Evolutionary conservation across 2,113 vertebrate genomes (phyloP).

Genomic region (Condylura cristata): DNA sequence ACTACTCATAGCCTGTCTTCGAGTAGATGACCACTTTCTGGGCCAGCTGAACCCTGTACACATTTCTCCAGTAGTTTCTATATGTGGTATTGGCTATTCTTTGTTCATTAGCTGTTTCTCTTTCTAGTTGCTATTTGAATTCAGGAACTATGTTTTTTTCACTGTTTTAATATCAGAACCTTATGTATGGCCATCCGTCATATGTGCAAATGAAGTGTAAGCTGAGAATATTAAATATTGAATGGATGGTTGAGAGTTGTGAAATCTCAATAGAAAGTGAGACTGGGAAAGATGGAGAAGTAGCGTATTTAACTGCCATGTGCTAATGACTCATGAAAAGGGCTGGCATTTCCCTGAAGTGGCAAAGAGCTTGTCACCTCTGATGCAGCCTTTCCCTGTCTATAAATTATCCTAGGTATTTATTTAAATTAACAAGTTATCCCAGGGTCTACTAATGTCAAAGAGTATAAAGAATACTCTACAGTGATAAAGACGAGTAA

Average conservation of each 20-base stretch:
- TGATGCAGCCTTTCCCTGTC: not conserved
- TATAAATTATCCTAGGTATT: not conserved
- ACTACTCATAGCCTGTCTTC: not conserved
- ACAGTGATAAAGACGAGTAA: not conserved
- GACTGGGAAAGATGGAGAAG: not conserved
- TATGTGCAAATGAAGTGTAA: not conserved
- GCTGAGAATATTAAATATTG: not conserved
- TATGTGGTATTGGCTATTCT: not conserved
- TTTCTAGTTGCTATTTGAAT: not conserved
- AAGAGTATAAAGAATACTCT: not conserved
- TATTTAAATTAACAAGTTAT: not conserved
- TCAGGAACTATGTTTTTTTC: not conserved
- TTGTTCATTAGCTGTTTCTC: not conserved
- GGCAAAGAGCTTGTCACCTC: not conserved
- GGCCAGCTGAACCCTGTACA: not conserved
- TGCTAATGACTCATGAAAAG: not conserved
- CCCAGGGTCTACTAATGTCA: not conserved
- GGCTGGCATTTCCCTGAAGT: not conserved
- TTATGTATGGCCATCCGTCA: not conserved
- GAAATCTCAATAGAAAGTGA: not conserved
- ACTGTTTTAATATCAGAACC: not conserved
- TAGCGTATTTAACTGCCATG: not conserved
- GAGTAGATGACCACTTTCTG: not conserved
- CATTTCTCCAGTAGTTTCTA: not conserved
- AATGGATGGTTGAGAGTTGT: not conserved